phyloP scores from a whole-genome alignment of 64 coral and sea anemone species.

The Dendrophyllia cribrosa region DNA sequence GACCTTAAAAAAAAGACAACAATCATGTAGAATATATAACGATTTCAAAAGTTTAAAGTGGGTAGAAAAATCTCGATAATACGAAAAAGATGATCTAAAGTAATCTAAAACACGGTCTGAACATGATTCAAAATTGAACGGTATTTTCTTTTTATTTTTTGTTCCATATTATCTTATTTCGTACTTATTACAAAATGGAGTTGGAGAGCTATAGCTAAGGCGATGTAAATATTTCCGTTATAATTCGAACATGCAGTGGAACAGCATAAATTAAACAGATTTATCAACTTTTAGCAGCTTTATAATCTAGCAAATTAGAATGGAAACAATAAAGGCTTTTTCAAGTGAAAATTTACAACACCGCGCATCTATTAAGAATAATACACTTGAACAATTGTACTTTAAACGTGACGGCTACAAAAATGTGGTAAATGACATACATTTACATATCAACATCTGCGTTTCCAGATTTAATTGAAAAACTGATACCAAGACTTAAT shows the following conservation, averaged over 20 bases:
- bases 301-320: not conserved
- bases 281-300: not conserved
- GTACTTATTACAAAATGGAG: too few species aligned
- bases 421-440: not conserved
- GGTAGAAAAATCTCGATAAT: too few species aligned
- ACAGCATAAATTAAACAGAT: not conserved
- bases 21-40: too few species aligned
- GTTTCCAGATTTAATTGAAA: not conserved
- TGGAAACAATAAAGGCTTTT: not conserved
- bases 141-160: too few species aligned
- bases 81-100: too few species aligned
- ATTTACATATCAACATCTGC: not conserved
- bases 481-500: not conserved
- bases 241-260: not conserved
- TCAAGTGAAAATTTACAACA: not conserved
- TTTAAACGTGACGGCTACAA: not conserved
- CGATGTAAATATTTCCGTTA: too few species aligned
- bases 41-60: too few species aligned
- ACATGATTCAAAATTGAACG: too few species aligned
- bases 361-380: not conserved
- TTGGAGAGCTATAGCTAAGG: too few species aligned
- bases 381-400: not conserved
- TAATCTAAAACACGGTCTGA: too few species aligned
- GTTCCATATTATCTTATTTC: too few species aligned
- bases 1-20: too few species aligned